Conservation (phyloP, 1,140 invertebrate genomes). For the Coboldia fuscipes region DNA sequence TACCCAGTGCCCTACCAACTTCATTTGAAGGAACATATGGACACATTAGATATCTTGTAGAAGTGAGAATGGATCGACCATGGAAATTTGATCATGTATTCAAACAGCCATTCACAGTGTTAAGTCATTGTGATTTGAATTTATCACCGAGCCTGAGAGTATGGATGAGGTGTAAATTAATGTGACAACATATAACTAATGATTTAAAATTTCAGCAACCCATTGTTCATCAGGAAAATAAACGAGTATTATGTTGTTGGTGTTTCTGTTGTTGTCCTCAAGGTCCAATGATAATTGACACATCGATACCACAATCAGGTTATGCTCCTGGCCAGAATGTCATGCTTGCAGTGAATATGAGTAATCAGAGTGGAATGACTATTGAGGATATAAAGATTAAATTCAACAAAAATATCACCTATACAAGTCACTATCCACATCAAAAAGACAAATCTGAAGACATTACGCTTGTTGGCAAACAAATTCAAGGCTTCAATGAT, state of each 20-base stretch:
- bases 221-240: slow-evolving; percentile 10
- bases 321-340: slow-evolving; percentile 13
- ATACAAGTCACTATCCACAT: slow-evolving; percentile 23
- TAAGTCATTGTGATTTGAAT: slow-evolving; percentile 50
- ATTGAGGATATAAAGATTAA: slow-evolving; percentile 26
- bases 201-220: slow-evolving; percentile 16
- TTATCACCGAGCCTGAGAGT: slow-evolving; percentile 11
- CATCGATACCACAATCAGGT: slow-evolving; percentile 10
- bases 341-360: slow-evolving; percentile 10
- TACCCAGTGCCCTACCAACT: slow-evolving; percentile 34
- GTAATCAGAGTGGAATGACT: slow-evolving; percentile 24
- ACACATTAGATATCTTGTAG: slow-evolving; percentile 42
- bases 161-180: too few relatives aligned
- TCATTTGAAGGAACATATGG: slow-evolving; percentile 51
- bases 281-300: slow-evolving; percentile 10
- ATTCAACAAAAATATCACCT: slow-evolving; percentile 23
- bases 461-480: slow-evolving; percentile 27
- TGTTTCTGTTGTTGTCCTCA: slow-evolving; percentile 14
- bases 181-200: too few relatives aligned
- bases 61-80: slow-evolving; percentile 41
- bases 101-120: slow-evolving; percentile 47
- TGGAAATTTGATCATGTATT: slow-evolving; percentile 53
- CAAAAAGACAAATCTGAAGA: slow-evolving; percentile 28
- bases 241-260: slow-evolving; percentile 9
- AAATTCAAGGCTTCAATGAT: slow-evolving; percentile 26